Percentiles rank a stretch among this genome's conserved stretches.
Evolutionary conservation across 2,797 vertebrate genomes (phyloP).

Genomic region (Phylloscopus collybita): DNA sequence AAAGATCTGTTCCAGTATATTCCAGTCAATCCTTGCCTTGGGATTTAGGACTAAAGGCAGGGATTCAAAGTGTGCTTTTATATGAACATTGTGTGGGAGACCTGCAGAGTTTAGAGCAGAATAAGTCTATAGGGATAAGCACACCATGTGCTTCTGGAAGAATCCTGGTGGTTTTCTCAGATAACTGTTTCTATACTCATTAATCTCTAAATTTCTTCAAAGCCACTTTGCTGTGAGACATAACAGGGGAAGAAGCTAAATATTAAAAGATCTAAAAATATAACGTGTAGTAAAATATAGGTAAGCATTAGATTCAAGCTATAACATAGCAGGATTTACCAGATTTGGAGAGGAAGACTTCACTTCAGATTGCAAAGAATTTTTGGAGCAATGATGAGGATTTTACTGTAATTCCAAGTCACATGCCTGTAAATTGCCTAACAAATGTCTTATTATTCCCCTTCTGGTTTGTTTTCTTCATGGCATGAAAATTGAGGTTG

Average conservation of each 20-base stretch:
- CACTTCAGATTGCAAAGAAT: neutral
- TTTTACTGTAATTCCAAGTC: conserved; percentile 35
- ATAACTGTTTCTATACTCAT: neutral
- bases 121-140: neutral
- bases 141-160: neutral
- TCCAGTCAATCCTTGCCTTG: conserved; percentile 66
- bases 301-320: neutral
- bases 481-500: conserved; percentile 10
- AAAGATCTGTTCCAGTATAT: conserved; percentile 54
- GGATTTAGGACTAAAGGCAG: conserved; percentile 48
- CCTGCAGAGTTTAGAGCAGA: neutral
- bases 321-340: neutral
- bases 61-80: conserved; percentile 40
- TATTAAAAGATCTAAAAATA: neutral
- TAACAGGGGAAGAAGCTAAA: neutral
- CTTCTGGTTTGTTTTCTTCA: neutral
- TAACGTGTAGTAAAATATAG: neutral
- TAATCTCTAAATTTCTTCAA: neutral
- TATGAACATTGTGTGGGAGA: neutral
- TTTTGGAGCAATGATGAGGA: neutral
- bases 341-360: neutral
- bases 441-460: conserved; percentile 10
- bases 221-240: neutral
- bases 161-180: neutral
- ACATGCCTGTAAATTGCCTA: conserved; percentile 23